Base-by-base conservation (phyloP, 2,888 invertebrate genomes). In the Synergus japonicus region DNA sequence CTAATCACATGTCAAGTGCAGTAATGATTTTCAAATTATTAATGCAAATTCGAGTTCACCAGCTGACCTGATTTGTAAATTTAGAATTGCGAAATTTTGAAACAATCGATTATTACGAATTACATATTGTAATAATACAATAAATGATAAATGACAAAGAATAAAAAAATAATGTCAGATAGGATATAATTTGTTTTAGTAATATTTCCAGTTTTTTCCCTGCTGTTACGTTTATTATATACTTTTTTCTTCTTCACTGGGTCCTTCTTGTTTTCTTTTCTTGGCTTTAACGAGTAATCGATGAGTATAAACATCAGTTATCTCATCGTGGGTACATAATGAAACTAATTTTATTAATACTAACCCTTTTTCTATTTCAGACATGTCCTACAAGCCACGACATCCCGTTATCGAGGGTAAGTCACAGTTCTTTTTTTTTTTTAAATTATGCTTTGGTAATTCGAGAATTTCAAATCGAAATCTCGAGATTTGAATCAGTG, bases 341-440 rank as follows among this genome's bases (percentile, higher is more conserved):
- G 22, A 49, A 65, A 77, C 46, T 77, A 49, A 65, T 78, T 78
- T 69, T 46, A 76, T 76, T 78, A 76, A 78, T 76, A 63, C 22
- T 84, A 64, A 64, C 82, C 79, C 84, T 87, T 87, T 87, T 85
- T 89, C 93, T 93, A 92, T 94, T 94, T 84, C 94, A 95, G 95
- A 95, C 93, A 94, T 94, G 94, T 94, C 94, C 90, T 95, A 95
- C 92, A 94, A 94, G 89, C 94, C 94, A 83, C 92, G 94, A 87
- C 94, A 94, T 86, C 94, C 94, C 84, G 93, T 94, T 88, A 93
- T 94, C 84, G 94, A 95, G 93, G 95, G 95, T 94, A 93, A 93
- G 93, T 88, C 44, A 76, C 18, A 43, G 37, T 37, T 37, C 66
- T 18, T 18, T 18, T 7, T 4, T 10, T 66, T 66, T 44, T 63